phyloP scores from a whole-genome alignment of 2,888 invertebrate species.

The Drosophila kuntzei region DNA sequence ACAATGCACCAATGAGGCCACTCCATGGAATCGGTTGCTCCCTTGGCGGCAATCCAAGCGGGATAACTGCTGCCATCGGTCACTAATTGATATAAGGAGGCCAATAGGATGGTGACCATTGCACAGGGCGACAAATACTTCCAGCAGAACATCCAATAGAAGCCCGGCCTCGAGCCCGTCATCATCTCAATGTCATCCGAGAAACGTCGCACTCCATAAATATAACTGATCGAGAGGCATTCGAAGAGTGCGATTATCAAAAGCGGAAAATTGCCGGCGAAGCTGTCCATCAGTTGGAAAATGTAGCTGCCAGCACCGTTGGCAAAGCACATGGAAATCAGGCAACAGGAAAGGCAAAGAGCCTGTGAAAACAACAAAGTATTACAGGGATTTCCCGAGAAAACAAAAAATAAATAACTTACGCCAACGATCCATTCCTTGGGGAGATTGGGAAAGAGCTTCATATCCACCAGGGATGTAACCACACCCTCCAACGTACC shows the following conservation, averaged over 20 bases:
- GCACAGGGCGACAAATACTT: slow-evolving; percentile 96
- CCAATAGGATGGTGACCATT: slow-evolving; percentile 93
- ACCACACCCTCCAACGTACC: slow-evolving; percentile 98
- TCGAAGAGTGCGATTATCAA: slow-evolving; percentile 97
- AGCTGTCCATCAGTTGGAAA: slow-evolving; percentile 96
- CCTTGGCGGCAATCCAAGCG: slow-evolving; percentile 92
- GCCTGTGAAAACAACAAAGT: slow-evolving; percentile 56
- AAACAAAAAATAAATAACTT: slow-evolving; percentile 24
- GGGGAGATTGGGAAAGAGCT: slow-evolving; percentile 94
- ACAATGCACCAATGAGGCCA: slow-evolving; percentile 95
- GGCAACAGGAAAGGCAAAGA: slow-evolving; percentile 92
- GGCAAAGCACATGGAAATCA: slow-evolving; percentile 95
- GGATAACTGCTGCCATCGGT: slow-evolving; percentile 93
- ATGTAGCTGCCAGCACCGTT: slow-evolving; percentile 97
- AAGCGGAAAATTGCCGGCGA: slow-evolving; percentile 96
- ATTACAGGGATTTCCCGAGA: not conserved
- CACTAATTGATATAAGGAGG: slow-evolving; percentile 93
- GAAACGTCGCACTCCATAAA: slow-evolving; percentile 96
- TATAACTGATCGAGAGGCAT: slow-evolving; percentile 96
- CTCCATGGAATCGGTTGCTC: slow-evolving; percentile 90
- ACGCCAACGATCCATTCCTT: slow-evolving; percentile 95
- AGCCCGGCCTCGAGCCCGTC: slow-evolving; percentile 94
- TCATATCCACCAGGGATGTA: slow-evolving; percentile 97
- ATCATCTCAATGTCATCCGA: slow-evolving; percentile 97
- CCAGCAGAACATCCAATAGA: slow-evolving; percentile 98